phyloP scores from a whole-genome alignment of 2,797 vertebrate species.

The Gymnopithys bicolor region DNA sequence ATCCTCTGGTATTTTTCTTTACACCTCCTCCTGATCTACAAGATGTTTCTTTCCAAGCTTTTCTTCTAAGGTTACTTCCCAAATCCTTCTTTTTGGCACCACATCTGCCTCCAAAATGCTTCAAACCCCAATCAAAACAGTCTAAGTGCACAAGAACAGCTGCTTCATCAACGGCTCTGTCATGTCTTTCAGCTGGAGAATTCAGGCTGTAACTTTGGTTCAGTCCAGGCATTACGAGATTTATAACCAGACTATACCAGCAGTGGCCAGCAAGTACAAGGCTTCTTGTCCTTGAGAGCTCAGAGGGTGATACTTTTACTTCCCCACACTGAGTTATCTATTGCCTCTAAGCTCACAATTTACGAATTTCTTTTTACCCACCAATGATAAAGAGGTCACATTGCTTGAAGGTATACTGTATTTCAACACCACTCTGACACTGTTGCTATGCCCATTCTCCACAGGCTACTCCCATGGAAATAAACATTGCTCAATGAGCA shows the following conservation, averaged over 20 bases:
- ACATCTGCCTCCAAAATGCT: neutral
- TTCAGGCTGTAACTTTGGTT: neutral
- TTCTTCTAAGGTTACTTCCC: neutral
- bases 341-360: neutral
- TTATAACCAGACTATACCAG: neutral
- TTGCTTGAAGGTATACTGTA: neutral
- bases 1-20: neutral
- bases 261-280: neutral
- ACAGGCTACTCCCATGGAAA: neutral
- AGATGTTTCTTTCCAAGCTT: neutral
- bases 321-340: rapidly evolving
- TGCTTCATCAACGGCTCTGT: rapidly evolving
- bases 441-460: neutral
- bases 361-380: neutral
- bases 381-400: neutral
- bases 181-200: neutral
- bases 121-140: rapidly evolving
- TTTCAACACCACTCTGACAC: neutral
- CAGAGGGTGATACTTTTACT: neutral
- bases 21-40: neutral
- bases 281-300: neutral
- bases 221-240: neutral
- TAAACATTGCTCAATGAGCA: neutral
- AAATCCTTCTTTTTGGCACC: neutral
- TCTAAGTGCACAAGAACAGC: neutral